Percentiles rank a stretch among this genome's conserved stretches.
phyloP scores from a whole-genome alignment of 2,113 vertebrate genomes.

The Merops nubicus region DNA sequence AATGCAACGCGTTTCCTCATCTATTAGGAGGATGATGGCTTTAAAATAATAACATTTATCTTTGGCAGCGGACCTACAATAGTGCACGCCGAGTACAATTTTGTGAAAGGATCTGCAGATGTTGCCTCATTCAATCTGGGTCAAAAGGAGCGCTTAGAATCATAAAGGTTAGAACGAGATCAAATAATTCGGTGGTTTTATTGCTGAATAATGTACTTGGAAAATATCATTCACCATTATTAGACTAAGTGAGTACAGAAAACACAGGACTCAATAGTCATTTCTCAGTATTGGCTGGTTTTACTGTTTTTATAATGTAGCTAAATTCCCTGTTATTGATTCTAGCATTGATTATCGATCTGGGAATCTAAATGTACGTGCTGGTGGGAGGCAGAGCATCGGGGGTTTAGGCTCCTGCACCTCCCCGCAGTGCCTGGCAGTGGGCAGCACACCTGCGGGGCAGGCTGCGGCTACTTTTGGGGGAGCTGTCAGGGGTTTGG shows the following conservation, averaged over 20 bases:
- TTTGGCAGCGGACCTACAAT: constrained; percentile 59
- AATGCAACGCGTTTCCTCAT: constrained; percentile 58
- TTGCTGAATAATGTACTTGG: constrained; percentile 71
- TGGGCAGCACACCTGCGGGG: neutral
- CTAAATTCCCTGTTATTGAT: constrained; percentile 74
- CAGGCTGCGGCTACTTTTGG: neutral
- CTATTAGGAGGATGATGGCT: constrained; percentile 67
- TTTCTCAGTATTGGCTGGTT: constrained; percentile 71
- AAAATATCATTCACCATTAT: constrained; percentile 68
- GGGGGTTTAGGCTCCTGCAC: neutral
- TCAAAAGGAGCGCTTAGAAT: constrained; percentile 64
- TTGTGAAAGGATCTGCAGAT: constrained; percentile 71
- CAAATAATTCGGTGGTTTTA: constrained; percentile 69
- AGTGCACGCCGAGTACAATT: constrained; percentile 35
- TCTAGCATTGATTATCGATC: constrained; percentile 64
- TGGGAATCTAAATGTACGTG: constrained; percentile 59
- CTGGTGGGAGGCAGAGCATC: neutral
- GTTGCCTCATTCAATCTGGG: constrained; percentile 72
- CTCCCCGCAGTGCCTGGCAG: neutral
- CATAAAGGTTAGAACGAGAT: constrained; percentile 66
- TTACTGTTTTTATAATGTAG: constrained; percentile 66
- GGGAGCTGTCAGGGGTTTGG: neutral
- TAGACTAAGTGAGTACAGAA: constrained; percentile 69
- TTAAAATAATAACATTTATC: constrained; percentile 73
- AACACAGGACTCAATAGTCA: constrained; percentile 66